Base-by-base conservation (phyloP, 2,797 vertebrate species). In the Myotis findleyi region DNA sequence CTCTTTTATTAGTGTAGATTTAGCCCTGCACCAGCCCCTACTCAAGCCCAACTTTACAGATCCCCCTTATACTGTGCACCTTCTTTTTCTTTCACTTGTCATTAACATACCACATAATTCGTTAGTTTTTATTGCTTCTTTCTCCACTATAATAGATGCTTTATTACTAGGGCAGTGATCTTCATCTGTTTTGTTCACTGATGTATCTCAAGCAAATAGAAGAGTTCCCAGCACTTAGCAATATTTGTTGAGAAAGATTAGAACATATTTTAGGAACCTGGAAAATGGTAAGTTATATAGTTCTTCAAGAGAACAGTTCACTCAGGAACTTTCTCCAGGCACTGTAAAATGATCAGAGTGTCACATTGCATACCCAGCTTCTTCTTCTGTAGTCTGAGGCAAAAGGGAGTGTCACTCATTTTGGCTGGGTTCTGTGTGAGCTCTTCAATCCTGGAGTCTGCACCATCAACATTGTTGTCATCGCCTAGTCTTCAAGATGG, bases 171-270 rank as follows among this genome's bases (percentile, higher is more conserved):
- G 25, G 20, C 6, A 53, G 17, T 4, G 3, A 38, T 71, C 20
- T 30, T 69, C 27, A 25, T 25, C 55, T 91, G 27, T 53, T 84
- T 88, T 59, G 8, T 59, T 88, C 27, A 53, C 55, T 87, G 21
- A 57, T 69, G 0, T 73, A 44, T 47, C 25, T 59, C 18, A 72
- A 68, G 41, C 47, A 77, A 68, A 41, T 4, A 88, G 13, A 90
- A 53, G 16, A 66, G 7, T 69, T 88, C 20, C 25, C 62, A 72
- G 53, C 3, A 59, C 25, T 66, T 72, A 72, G 27, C 41, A 84
- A 17, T 81, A 59, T 77, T 62, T 81, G 7, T 66, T 87, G 77
- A 94, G 57, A 91, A 33, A 92, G 44, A 59, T 76, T 59, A 77
- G 38, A 90, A 84, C 66, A 75, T 73, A 11, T 68, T 85, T 92